These are phyloP conservation scores for Helleia helle DNA, from an alignment of 2,888 invertebrate genomes.

Conservation along the genomic window DNA sequence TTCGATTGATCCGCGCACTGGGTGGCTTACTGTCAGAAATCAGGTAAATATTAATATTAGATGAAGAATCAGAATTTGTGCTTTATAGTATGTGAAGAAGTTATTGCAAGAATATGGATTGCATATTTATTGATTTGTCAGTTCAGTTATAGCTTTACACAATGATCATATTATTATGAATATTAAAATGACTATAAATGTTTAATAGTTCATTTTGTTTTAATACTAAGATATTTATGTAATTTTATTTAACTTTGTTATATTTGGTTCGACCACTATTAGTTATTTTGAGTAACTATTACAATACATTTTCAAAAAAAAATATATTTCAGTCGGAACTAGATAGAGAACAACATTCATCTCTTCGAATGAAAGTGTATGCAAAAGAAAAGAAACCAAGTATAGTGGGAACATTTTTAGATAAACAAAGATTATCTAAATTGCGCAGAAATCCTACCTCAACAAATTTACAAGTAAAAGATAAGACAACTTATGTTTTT, in stretches of 20 bases:
- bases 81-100: no score
- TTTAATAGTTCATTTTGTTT: no score
- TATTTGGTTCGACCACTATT: no score
- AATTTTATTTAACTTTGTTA: no score
- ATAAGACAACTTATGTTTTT: constrained; percentile 62
- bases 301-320: no score
- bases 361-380: constrained; percentile 82
- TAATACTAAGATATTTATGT: no score
- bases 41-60: constrained; percentile 53
- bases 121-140: no score
- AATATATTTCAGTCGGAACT: constrained; percentile 73
- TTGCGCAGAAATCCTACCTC: constrained; percentile 45
- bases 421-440: constrained; percentile 54
- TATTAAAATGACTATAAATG: no score
- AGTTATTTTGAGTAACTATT: neutral
- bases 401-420: constrained; percentile 71
- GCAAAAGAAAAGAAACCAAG: constrained; percentile 85
- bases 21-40: constrained; percentile 89
- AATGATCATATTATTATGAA: no score
- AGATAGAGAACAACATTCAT: constrained; percentile 84
- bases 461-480: constrained; percentile 33
- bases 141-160: no score
- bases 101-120: no score
- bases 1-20: constrained; percentile 83
- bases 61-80: no score